Evolutionary conservation across 2,797 vertebrate genomes (phyloP).

Genomic region (Alexandromys oeconomus): DNA sequence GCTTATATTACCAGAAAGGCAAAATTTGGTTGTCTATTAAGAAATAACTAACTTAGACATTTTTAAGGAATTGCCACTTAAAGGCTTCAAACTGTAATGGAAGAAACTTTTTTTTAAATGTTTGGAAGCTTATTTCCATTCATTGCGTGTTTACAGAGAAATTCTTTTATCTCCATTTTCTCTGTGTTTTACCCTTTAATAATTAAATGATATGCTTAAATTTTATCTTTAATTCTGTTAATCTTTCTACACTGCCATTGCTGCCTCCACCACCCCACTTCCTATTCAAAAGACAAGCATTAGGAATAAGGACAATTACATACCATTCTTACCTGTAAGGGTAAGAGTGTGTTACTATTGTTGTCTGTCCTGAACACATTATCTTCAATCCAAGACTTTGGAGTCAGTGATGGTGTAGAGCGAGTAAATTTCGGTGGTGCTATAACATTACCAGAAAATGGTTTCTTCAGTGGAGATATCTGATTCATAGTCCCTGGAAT

Average conservation of each 20-base stretch:
- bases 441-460: constrained; percentile 97
- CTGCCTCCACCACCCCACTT: constrained; percentile 23
- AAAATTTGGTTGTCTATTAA: background rate
- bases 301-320: constrained; percentile 74
- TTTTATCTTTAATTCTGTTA: background rate
- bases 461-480: constrained; percentile 97
- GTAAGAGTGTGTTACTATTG: constrained; percentile 98
- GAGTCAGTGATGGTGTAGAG: constrained; percentile 93
- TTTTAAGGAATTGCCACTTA: constrained; percentile 49
- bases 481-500: constrained; percentile 95
- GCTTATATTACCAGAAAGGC: constrained; percentile 45
- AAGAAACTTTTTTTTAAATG: constrained; percentile 41
- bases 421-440: constrained; percentile 98
- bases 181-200: constrained; percentile 23
- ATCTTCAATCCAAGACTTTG: constrained; percentile 98
- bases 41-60: constrained; percentile 49
- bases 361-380: constrained; percentile 97
- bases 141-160: background rate
- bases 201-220: constrained; percentile 55
- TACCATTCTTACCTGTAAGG: constrained; percentile 94
- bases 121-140: constrained; percentile 58
- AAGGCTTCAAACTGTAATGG: constrained; percentile 54
- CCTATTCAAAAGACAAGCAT: constrained; percentile 50
- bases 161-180: constrained; percentile 19
- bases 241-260: background rate